A percentile compares a stretch with the other conserved stretches of the same genome.
Conservation (phyloP, 2,113 vertebrate species). For the Crotalus viridis region DNA sequence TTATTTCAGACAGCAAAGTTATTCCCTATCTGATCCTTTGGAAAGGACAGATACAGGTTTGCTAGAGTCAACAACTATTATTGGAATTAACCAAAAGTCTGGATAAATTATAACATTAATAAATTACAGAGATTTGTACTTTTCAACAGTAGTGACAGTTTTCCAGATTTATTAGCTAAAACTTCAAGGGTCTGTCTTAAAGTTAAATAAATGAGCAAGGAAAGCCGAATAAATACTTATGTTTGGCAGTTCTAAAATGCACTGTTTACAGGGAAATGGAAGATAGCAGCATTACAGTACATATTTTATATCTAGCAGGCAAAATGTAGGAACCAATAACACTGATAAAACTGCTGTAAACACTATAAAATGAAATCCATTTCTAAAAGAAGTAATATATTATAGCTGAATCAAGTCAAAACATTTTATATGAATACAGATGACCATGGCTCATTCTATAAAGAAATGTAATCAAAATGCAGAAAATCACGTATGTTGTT, state of each 20-base stretch:
- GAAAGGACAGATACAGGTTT: constrained; percentile 43
- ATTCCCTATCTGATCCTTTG: constrained; percentile 40
- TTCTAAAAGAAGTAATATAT: constrained; percentile 48
- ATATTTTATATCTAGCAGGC: constrained; percentile 59
- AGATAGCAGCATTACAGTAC: constrained; percentile 59
- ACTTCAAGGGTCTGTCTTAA: constrained; percentile 63
- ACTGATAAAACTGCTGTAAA: constrained; percentile 64
- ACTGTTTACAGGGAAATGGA: constrained; percentile 68
- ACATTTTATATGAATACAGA: constrained; percentile 30
- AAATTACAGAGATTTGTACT: constrained; percentile 63
- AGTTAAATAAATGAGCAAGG: constrained; percentile 72
- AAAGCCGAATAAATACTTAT: constrained; percentile 66
- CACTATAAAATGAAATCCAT: constrained; percentile 43
- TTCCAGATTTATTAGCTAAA: constrained; percentile 72
- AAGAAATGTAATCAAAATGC: constrained; percentile 28
- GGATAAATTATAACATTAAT: constrained; percentile 68
- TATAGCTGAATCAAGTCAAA: constrained; percentile 56
- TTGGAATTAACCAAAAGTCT: constrained; percentile 67
- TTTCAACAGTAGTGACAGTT: constrained; percentile 66
- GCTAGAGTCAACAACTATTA: constrained; percentile 41
- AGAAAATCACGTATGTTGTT: neutral
- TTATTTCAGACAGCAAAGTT: constrained; percentile 30
- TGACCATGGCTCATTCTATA: constrained; percentile 46
- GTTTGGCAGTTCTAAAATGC: constrained; percentile 68
- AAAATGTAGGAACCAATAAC: constrained; percentile 62